A percentile compares a stretch with the other conserved stretches of the same genome.
Evolutionary conservation across 64 coral and sea anemone species (phyloP).

Genomic region (Hydrozoanthus tunicans): DNA sequence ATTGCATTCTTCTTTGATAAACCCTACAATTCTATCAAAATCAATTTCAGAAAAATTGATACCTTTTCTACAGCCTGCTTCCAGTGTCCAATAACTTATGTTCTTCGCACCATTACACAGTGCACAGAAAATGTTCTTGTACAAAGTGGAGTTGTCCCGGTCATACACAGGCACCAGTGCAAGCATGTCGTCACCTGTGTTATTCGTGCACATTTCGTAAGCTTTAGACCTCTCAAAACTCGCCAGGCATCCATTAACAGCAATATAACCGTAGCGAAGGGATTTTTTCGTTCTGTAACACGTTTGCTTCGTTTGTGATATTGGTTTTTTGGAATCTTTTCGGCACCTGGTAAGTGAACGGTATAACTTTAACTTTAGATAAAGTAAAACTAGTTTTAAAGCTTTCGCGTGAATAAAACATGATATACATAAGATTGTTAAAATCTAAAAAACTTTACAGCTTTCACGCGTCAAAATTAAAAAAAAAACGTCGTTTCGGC

Average conservation of each 20-base stretch:
- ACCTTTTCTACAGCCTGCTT: constrained; percentile 1
- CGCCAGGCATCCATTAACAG: neutral
- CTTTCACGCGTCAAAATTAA: too few species aligned
- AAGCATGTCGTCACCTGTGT: constrained; percentile 7
- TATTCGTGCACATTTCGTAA: constrained; percentile 13
- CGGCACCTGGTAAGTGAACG: constrained; percentile 1
- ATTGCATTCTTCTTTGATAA: constrained; percentile 37
- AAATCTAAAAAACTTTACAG: too few species aligned
- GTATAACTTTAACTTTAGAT: neutral
- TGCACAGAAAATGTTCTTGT: constrained; percentile 50
- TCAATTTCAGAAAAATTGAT: neutral
- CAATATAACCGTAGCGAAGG: constrained; percentile 38
- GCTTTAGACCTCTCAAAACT: neutral
- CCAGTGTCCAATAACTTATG: constrained; percentile 5
- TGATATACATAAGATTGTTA: too few species aligned
- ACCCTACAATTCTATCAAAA: neutral
- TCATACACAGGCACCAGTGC: constrained; percentile 36
- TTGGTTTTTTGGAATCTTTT: neutral
- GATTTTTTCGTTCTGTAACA: neutral
- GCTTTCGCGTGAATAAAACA: too few species aligned
- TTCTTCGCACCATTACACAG: constrained; percentile 17
- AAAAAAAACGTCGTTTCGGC: too few species aligned
- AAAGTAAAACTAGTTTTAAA: too few species aligned
- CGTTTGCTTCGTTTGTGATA: neutral
- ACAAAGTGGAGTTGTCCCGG: neutral